Conservation (phyloP, 2,113 vertebrate genomes). For the Pygoscelis adeliae region DNA sequence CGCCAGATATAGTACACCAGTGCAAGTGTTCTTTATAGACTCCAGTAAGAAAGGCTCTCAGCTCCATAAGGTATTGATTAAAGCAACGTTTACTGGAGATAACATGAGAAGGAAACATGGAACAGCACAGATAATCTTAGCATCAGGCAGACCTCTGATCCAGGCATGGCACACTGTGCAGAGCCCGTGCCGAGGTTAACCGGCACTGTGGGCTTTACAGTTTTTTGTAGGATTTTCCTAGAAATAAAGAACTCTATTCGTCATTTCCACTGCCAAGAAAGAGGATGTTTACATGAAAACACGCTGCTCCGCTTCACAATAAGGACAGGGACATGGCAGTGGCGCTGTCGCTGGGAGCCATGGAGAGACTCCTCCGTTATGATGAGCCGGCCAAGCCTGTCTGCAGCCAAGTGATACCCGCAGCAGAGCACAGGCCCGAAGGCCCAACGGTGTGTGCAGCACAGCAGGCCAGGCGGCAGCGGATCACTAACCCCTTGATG, state of each 20-base stretch:
- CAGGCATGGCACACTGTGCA: rapidly evolving
- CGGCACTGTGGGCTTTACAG: too few relatives aligned
- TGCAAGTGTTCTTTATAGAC: neutral
- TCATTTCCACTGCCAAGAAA: neutral
- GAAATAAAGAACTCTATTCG: neutral
- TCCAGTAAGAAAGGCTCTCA: neutral
- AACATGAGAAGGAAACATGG: rapidly evolving
- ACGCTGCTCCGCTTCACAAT: neutral
- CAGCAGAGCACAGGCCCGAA: neutral
- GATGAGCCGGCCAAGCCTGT: rapidly evolving
- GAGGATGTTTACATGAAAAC: neutral
- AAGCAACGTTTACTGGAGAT: neutral
- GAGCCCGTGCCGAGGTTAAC: neutral
- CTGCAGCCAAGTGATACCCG: rapidly evolving
- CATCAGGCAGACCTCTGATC: neutral
- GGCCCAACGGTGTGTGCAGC: too few relatives aligned
- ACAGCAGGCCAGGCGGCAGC: rapidly evolving
- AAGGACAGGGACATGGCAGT: neutral
- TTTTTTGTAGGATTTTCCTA: neutral
- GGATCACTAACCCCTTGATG: rapidly evolving
- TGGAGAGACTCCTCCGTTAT: rapidly evolving
- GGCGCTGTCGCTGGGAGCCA: rapidly evolving
- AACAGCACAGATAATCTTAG: neutral
- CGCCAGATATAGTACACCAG: neutral
- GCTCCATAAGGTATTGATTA: neutral